These are phyloP conservation scores for Pampusana beccarii DNA, from an alignment of 2,113 vertebrate species.

Conservation along the genomic window DNA sequence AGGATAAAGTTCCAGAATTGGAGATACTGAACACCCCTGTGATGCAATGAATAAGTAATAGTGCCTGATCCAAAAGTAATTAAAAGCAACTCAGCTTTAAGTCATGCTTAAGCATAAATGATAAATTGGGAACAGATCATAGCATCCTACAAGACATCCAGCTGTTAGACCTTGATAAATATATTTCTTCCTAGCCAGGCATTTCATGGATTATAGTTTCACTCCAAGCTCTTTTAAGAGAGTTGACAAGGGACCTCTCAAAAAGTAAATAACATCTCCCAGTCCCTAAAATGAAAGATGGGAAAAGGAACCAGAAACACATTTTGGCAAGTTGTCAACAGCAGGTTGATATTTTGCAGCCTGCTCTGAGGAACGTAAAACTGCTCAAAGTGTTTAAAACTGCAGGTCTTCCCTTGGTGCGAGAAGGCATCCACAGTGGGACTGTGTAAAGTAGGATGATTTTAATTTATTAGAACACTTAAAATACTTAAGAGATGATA, in stretches of 20 bases:
- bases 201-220: background rate
- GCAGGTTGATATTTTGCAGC: background rate
- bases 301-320: background rate
- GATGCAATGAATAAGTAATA: constrained; percentile 19
- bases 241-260: background rate
- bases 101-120: background rate
- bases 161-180: background rate
- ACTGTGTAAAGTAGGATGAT: background rate
- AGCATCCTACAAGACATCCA: background rate
- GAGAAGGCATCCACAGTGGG: background rate
- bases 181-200: background rate
- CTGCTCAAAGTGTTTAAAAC: background rate
- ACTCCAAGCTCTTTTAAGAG: constrained; percentile 2
- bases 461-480: background rate
- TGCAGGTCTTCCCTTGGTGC: background rate
- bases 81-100: constrained; percentile 27
- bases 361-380: background rate
- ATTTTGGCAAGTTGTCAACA: background rate
- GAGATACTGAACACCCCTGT: background rate
- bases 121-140: background rate
- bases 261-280: background rate
- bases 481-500: background rate
- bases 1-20: background rate
- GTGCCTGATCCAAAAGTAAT: constrained; percentile 3
- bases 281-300: background rate